Evolutionary conservation across 2,797 vertebrate species (phyloP).

Genomic region (Urophycis tenuis): DNA sequence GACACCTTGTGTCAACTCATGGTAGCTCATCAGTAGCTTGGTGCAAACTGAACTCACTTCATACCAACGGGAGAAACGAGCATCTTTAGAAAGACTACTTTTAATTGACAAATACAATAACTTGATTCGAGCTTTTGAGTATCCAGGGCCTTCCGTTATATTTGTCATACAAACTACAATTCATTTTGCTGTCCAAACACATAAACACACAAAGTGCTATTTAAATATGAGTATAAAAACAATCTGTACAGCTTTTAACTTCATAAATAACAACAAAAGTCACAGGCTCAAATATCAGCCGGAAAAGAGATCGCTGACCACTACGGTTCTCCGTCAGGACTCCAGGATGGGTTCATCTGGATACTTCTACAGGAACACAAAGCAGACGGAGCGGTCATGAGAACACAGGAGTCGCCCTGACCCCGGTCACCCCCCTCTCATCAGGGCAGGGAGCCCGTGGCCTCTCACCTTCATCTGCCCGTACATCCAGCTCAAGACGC

Average conservation of each 20-base stretch:
- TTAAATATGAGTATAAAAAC: background rate
- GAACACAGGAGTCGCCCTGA: background rate
- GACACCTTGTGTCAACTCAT: constrained; percentile 24
- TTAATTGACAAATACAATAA: background rate
- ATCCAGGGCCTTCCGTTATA: background rate
- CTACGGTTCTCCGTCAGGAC: background rate
- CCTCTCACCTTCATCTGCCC: constrained; percentile 77
- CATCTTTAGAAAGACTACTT: background rate
- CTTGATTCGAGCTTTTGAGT: background rate
- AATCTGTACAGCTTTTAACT: background rate
- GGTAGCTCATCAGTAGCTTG: background rate
- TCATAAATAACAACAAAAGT: background rate
- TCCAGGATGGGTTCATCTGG: constrained; percentile 22
- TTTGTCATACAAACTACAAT: background rate
- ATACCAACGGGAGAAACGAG: background rate
- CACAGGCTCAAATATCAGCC: background rate
- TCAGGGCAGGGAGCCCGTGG: too few relatives aligned
- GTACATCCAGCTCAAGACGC: constrained; percentile 79
- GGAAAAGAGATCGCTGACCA: background rate
- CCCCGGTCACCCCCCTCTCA: background rate
- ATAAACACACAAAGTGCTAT: background rate
- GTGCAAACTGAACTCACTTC: background rate
- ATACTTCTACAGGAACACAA: constrained; percentile 46
- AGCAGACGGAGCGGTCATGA: constrained; percentile 7
- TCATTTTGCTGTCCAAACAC: background rate